Percentiles rank a stretch among this genome's conserved stretches.
These are phyloP conservation scores for Chloropsis hardwickii DNA, from an alignment of 2,113 vertebrate species.

Conservation along the genomic window DNA sequence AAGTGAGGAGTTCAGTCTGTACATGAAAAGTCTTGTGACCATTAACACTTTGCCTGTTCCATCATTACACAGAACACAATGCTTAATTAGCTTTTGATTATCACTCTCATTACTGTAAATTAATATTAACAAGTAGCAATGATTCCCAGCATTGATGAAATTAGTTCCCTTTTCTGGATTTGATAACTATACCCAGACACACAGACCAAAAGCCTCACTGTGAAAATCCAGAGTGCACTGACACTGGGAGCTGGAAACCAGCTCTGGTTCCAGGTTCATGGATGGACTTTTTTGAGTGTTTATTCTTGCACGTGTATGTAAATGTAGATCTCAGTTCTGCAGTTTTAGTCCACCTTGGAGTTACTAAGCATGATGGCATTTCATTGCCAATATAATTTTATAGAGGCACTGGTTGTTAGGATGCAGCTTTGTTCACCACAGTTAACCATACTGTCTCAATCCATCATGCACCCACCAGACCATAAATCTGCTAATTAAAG, in stretches of 20 bases:
- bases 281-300: not conserved
- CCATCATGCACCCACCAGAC: not conserved
- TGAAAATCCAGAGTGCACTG: not conserved
- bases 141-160: not conserved
- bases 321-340: not conserved
- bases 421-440: not conserved
- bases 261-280: not conserved
- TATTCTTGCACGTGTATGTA: not conserved
- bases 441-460: not conserved
- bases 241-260: not conserved
- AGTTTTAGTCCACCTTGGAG: not conserved
- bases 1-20: accelerated
- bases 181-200: not conserved
- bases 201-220: not conserved
- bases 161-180: not conserved
- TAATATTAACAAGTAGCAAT: not conserved
- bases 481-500: conserved; percentile 20
- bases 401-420: not conserved
- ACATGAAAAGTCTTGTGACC: not conserved
- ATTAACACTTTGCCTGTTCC: not conserved
- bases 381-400: not conserved
- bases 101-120: not conserved
- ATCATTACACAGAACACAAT: not conserved
- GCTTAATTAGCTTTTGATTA: not conserved
- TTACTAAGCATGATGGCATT: not conserved